Base-by-base conservation (phyloP, 2,797 vertebrate genomes). In the Chromobotia macracanthus region DNA sequence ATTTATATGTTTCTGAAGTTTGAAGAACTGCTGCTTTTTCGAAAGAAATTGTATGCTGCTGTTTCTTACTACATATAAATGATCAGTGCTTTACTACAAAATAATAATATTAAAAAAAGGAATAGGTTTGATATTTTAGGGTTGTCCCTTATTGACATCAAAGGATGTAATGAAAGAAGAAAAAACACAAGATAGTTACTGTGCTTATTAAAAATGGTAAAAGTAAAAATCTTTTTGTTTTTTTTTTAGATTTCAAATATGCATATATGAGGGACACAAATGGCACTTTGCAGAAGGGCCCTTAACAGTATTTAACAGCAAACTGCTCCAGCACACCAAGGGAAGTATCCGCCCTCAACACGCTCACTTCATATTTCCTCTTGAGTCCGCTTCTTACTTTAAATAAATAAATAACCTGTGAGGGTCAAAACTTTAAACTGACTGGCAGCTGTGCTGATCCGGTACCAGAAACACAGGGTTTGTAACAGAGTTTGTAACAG, bases 361-460 rank as follows among this genome's bases (percentile, higher is more conserved):
- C n/a, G n/a, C n/a, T n/a, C n/a, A n/a, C 35, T 53, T 76, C 65
- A 72, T 58, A 80, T 77, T n/a, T 73, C 66, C 8, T 4, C 51
- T 79, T 50, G 71, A 75, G 85, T 83, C 65, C 82, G 66, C 70
- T 82, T 82, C 21, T 1, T 23, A 41, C 56, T 80, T 84, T 85
- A 75, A 85, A 85, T 83, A 84, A 84, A 86, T 83, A 84, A 84
- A 87, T 76, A 82, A 80, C 18, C 56, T 38, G 28, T n/a, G 70
- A 68, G 86, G 85, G 86, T 89, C 63, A 35, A 61, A 72, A 74
- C 83, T 83, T 84, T 66, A 85, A 65, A 77, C 56, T 87, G 85
- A 87, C 73, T 80, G 82, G 81, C 84, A 85, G 46, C 73, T 38
- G 35, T 64, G 72, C n/a, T 35, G 16, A n/a, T 25, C 31, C 44